phyloP scores from a whole-genome alignment of 92 coral and sea anemone species.

The Paragorgia papillata region DNA sequence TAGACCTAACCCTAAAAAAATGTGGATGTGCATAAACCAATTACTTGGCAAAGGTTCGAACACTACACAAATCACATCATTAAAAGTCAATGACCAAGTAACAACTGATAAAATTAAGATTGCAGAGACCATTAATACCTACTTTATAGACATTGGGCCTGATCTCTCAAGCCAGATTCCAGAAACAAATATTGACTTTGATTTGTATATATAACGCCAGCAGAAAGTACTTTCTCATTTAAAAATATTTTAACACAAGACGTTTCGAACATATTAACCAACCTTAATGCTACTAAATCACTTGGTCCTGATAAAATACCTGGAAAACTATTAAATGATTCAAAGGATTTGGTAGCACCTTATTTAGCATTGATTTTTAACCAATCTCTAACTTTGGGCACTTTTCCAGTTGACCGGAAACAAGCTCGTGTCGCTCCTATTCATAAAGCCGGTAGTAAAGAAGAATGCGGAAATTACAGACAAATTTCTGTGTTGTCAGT shows the following conservation, averaged over 20 bases:
- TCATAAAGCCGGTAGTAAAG: not conserved
- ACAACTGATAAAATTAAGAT: not conserved
- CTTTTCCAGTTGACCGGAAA: not conserved
- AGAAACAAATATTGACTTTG: not conserved
- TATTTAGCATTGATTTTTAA: not conserved
- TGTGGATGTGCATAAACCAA: too few species aligned
- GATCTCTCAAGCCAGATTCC: conserved; percentile 6
- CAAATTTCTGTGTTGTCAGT: conserved; percentile 6
- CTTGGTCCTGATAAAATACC: conserved; percentile 7
- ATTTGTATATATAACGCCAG: too few species aligned
- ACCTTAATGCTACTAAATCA: not conserved
- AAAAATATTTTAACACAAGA: too few species aligned
- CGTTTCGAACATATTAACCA: too few species aligned
- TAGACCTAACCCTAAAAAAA: too few species aligned
- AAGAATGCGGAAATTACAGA: conserved; percentile 4
- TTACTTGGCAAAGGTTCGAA: too few species aligned
- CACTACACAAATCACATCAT: not conserved
- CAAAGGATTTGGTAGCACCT: not conserved
- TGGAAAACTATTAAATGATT: not conserved
- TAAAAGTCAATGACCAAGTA: not conserved
- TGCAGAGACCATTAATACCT: not conserved
- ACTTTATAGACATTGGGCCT: conserved; percentile 1
- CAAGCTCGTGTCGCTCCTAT: not conserved
- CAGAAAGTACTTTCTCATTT: too few species aligned
- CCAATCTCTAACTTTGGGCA: not conserved